Evolutionary conservation across 2,888 invertebrate species (phyloP).

Genomic region (Hyposoter dolosus): DNA sequence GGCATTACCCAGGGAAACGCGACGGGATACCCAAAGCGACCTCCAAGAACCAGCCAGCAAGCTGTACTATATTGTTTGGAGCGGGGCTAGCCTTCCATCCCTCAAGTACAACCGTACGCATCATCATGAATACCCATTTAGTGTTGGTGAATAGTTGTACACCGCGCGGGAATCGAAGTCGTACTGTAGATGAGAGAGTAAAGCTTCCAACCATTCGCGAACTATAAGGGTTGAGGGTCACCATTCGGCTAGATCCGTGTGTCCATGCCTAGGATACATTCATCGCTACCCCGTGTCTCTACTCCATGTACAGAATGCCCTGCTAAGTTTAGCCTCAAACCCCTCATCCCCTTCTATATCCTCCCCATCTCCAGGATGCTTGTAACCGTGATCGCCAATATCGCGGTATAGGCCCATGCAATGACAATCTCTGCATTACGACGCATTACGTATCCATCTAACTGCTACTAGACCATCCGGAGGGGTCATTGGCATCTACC

Average conservation of each 20-base stretch:
- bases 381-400: slow-evolving; percentile 58
- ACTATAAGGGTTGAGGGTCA: slow-evolving; percentile 19
- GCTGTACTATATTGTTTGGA: slow-evolving; percentile 18
- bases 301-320: slow-evolving; percentile 18
- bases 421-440: slow-evolving; percentile 49
- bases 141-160: slow-evolving; percentile 63
- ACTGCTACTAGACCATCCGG: slow-evolving; percentile 21
- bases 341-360: slow-evolving; percentile 7
- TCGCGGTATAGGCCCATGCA: slow-evolving; percentile 34
- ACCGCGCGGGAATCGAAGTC: slow-evolving; percentile 44
- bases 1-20: slow-evolving; percentile 81
- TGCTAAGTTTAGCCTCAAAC: slow-evolving; percentile 38
- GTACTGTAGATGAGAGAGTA: slow-evolving; percentile 15
- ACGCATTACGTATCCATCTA: slow-evolving; percentile 53
- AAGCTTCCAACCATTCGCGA: slow-evolving; percentile 13
- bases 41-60: slow-evolving; percentile 72
- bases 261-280: slow-evolving; percentile 54
- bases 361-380: slow-evolving; percentile 21
- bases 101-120: slow-evolving; percentile 58
- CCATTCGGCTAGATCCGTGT: slow-evolving; percentile 35
- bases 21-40: slow-evolving; percentile 75
- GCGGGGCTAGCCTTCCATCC: slow-evolving; percentile 28
- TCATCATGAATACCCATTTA: slow-evolving; percentile 72
- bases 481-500: slow-evolving; percentile 33
- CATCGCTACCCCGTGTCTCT: slow-evolving; percentile 46